Conservation (phyloP, 2,888 invertebrate species). For the Chromoteleia sp. region DNA sequence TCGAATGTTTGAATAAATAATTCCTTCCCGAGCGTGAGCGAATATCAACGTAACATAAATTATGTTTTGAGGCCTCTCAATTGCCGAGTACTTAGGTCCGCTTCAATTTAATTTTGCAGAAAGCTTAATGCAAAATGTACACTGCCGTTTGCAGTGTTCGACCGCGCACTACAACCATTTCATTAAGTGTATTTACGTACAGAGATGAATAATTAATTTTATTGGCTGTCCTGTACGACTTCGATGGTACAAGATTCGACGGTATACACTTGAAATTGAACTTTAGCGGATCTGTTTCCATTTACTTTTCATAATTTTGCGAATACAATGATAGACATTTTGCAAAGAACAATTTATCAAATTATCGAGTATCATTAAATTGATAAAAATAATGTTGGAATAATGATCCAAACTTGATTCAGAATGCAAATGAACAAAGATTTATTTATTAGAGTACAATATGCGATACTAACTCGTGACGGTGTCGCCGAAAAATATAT, state of each 20-base stretch:
- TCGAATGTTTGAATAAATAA: not conserved
- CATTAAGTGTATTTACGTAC: constrained; percentile 25
- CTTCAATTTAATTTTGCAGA: constrained; percentile 22
- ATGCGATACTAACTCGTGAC: too few species aligned
- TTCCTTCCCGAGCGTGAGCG: too few species aligned
- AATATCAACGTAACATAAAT: not conserved
- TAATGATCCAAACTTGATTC: too few species aligned
- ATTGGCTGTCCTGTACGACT: constrained; percentile 13
- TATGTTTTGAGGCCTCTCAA: not conserved
- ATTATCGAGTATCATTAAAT: too few species aligned
- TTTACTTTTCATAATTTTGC: too few species aligned
- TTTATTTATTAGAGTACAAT: too few species aligned
- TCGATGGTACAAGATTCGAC: not conserved
- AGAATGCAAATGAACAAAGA: too few species aligned
- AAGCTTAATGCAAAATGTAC: constrained; percentile 34
- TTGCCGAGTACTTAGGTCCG: not conserved
- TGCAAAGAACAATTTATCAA: too few species aligned
- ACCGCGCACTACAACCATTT: constrained; percentile 8
- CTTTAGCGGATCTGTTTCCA: too few species aligned
- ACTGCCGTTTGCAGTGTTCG: constrained; percentile 6
- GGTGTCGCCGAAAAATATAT: too few species aligned
- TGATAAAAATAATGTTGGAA: too few species aligned
- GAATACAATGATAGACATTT: too few species aligned
- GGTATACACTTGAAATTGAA: not conserved
- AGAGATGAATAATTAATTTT: constrained; percentile 36